Percentiles rank a stretch among this genome's conserved stretches.
These are phyloP conservation scores for Pseudochirops cupreus DNA, from an alignment of 2,797 vertebrate genomes.

Conservation along the genomic window DNA sequence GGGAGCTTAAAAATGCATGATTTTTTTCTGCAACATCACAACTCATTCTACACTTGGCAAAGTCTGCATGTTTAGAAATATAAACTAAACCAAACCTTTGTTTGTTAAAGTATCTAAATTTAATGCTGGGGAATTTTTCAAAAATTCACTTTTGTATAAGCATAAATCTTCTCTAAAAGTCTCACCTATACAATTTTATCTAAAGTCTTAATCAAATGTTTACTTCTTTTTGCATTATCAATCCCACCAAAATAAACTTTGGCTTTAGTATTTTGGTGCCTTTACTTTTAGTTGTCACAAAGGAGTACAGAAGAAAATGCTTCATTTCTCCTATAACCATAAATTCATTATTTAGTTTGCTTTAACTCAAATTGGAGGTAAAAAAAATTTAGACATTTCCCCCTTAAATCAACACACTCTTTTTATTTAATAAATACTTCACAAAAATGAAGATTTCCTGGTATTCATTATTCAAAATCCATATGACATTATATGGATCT, in stretches of 20 bases:
- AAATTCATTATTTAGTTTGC: constrained; percentile 39
- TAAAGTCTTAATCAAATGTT: not conserved
- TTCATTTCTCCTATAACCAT: constrained; percentile 1
- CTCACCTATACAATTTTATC: constrained; percentile 6
- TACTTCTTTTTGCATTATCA: not conserved
- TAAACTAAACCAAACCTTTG: constrained; percentile 34
- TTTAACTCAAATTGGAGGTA: constrained; percentile 15
- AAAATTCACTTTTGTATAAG: constrained; percentile 23
- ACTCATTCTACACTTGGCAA: constrained; percentile 7
- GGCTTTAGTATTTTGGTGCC: not conserved
- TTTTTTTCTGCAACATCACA: not conserved
- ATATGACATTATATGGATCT: not conserved
- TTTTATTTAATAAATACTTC: constrained; percentile 20
- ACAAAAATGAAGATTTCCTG: not conserved
- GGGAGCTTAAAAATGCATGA: constrained; percentile 11
- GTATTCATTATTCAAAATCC: not conserved
- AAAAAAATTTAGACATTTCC: constrained; percentile 35
- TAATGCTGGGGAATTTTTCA: not conserved
- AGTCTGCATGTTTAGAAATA: constrained; percentile 29
- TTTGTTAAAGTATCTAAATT: constrained; percentile 36
- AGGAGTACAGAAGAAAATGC: not conserved
- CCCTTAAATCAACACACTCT: constrained; percentile 1
- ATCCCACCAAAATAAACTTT: not conserved
- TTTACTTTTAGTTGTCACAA: constrained; percentile 23
- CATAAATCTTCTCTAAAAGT: constrained; percentile 41